These are phyloP conservation scores for Deroptyus accipitrinus DNA, from an alignment of 2,113 vertebrate genomes.

Conservation along the genomic window DNA sequence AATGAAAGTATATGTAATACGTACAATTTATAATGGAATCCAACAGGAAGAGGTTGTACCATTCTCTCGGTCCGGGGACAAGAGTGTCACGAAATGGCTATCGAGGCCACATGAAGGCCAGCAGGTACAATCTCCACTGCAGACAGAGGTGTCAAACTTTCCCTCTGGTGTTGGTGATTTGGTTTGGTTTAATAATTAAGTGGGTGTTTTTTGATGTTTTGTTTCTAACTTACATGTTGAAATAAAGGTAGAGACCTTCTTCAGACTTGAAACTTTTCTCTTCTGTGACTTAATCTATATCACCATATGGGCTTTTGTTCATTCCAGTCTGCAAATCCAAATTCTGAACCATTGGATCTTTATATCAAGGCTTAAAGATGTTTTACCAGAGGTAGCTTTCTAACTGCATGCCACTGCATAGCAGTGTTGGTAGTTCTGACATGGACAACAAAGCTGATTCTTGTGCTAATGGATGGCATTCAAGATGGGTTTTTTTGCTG, in stretches of 20 bases:
- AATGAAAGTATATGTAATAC: slow-evolving; percentile 74
- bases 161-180: slow-evolving; percentile 77
- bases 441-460: neutral
- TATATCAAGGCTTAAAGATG: neutral
- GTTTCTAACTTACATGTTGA: slow-evolving; percentile 63
- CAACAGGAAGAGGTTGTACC: slow-evolving; percentile 99
- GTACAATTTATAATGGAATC: slow-evolving; percentile 88
- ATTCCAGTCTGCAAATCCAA: slow-evolving; percentile 42
- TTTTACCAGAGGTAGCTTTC: slow-evolving; percentile 5
- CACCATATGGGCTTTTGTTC: neutral
- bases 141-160: slow-evolving; percentile 62
- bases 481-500: slow-evolving; percentile 45
- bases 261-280: slow-evolving; percentile 17
- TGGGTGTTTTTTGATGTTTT: slow-evolving; percentile 68
- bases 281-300: neutral
- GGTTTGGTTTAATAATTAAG: slow-evolving; percentile 66
- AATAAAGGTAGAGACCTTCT: slow-evolving; percentile 50
- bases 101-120: slow-evolving; percentile 95
- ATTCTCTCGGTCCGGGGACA: slow-evolving; percentile 97
- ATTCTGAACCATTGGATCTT: slow-evolving; percentile 37
- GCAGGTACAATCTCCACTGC: slow-evolving; percentile 88
- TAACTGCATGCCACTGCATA: neutral
- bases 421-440: neutral
- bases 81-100: slow-evolving; percentile 95
- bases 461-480: neutral